These are phyloP conservation scores for Camponotus vicinus DNA, from an alignment of 1,140 invertebrate species.

Conservation along the genomic window DNA sequence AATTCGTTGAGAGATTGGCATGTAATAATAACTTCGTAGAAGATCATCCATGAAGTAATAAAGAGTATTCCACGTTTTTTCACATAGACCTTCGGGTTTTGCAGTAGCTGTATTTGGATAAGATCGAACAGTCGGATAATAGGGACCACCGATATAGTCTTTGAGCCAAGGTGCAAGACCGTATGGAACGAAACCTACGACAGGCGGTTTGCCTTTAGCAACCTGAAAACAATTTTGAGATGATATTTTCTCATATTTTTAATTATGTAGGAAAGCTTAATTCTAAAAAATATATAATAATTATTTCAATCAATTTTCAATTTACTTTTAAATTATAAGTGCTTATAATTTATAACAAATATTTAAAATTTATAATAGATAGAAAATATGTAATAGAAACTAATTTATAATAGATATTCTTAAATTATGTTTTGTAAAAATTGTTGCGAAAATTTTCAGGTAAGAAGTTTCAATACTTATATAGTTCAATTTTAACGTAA, in stretches of 20 bases:
- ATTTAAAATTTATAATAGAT: no score
- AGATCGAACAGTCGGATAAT: conserved; percentile 47
- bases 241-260: neutral
- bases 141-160: neutral
- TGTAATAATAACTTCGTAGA: conserved; percentile 33
- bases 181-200: conserved; percentile 34
- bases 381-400: no score
- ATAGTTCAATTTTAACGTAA: no score
- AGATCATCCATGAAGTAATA: conserved; percentile 18
- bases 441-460: no score
- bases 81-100: conserved; percentile 5
- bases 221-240: conserved; percentile 11
- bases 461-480: no score
- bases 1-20: neutral
- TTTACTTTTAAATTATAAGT: no score
- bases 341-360: no score
- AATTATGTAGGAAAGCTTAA: neutral
- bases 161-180: conserved; percentile 45
- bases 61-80: conserved; percentile 26
- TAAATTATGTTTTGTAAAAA: no score
- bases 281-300: no score
- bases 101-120: neutral
- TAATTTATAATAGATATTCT: no score
- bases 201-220: conserved; percentile 37
- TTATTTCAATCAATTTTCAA: no score